phyloP scores from a whole-genome alignment of 2,113 vertebrate species.

The Piprites chloris region DNA sequence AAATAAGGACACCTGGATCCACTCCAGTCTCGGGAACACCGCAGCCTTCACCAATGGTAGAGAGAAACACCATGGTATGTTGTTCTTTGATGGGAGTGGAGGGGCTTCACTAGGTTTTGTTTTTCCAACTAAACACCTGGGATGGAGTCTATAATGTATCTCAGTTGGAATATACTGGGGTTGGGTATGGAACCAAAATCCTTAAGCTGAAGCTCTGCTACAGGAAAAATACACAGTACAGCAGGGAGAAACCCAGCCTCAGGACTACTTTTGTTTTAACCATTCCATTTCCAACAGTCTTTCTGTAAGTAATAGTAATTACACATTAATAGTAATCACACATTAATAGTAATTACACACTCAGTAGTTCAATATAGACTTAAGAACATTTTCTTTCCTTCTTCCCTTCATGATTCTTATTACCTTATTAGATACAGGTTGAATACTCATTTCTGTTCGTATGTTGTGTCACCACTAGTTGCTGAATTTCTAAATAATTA shows the following conservation, averaged over 20 bases:
- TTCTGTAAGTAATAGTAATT: neutral
- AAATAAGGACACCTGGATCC: constrained; percentile 71
- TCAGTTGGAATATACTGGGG: neutral
- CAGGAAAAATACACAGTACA: neutral
- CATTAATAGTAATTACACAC: neutral
- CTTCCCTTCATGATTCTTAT: neutral
- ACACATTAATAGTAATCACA: too few species aligned
- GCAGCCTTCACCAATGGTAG: constrained; percentile 77
- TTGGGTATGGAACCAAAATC: neutral
- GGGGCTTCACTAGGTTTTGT: neutral
- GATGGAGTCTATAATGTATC: neutral
- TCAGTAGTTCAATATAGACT: neutral
- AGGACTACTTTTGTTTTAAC: neutral
- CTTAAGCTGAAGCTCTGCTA: neutral
- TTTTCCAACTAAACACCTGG: neutral
- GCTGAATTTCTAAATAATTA: neutral
- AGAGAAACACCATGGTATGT: constrained; percentile 77
- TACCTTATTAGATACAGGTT: neutral
- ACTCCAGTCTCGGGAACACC: constrained; percentile 77
- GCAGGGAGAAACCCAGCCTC: neutral
- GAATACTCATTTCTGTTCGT: neutral
- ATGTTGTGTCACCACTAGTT: neutral
- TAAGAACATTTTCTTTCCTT: neutral
- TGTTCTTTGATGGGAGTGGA: neutral
- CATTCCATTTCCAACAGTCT: neutral